Percentiles rank a stretch among this genome's conserved stretches.
phyloP scores from a whole-genome alignment of 2,113 vertebrate genomes.

The Lepidothrix coronata region DNA sequence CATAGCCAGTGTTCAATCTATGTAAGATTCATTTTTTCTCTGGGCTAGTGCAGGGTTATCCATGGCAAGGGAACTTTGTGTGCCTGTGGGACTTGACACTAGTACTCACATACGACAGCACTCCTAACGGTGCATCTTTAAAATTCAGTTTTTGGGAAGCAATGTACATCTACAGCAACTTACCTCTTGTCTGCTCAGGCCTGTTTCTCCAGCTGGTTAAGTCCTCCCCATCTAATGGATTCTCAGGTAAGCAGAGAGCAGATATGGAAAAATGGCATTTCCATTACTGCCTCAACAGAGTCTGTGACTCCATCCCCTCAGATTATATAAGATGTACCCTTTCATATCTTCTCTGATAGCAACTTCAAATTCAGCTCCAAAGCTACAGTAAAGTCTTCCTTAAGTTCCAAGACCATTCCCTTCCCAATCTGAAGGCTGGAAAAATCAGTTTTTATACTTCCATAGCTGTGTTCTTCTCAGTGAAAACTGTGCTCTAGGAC shows the following conservation, averaged over 20 bases:
- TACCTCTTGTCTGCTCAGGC: neutral
- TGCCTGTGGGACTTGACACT: neutral
- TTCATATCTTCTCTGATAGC: neutral
- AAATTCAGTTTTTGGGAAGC: neutral
- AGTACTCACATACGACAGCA: neutral
- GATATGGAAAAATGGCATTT: neutral
- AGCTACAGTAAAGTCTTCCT: neutral
- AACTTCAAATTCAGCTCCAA: neutral
- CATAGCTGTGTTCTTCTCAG: neutral
- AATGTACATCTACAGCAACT: neutral
- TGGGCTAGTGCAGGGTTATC: neutral
- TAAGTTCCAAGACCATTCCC: neutral
- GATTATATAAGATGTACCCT: neutral
- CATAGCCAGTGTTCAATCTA: neutral
- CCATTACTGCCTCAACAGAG: neutral
- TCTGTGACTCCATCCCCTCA: neutral
- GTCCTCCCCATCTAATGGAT: neutral
- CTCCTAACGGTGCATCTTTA: neutral
- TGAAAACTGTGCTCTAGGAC: neutral
- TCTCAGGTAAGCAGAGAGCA: neutral
- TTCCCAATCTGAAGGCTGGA: neutral
- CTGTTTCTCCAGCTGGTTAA: neutral
- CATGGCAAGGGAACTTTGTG: neutral
- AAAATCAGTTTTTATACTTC: accelerated
- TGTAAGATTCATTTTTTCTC: neutral